Evolutionary conservation across 37 sponge, comb jelly and placozoan species (phyloP), one percentile per base, ranked within the genome.

Genomic region (Corticium candelabrum): DNA sequence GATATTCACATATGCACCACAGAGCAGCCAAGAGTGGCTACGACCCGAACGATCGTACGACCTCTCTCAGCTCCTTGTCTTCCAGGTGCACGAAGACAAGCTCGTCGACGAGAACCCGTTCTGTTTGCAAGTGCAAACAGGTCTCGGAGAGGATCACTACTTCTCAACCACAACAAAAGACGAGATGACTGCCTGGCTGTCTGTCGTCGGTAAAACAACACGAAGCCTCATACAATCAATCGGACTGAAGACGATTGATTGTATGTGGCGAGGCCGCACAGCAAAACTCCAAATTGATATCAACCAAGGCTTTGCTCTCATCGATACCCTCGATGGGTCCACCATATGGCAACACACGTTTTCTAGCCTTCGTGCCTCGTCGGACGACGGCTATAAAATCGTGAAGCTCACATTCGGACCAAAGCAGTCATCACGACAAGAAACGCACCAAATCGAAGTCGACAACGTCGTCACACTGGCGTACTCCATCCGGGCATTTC

Each of bases 21-120:
- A 21, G 15, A 50, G 21, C 11, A 50, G 15, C 15, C 11, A 21
- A 11, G 62, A 50, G 21, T 50, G 62, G 62, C 11, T 21, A 21
- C 62, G 62, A 11, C 62, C 62, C 62, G 62, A 50, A 50, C 11
- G 21, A 50, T 50, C 62, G 62, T 50, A 50, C 62, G 62, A 50
- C 21, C 62, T 50, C 62, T 11, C 62, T 50, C 62, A 50, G 21
- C 62, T 50, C 15, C 62, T 50, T 21, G 62, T 50, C 62, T 50
- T 50, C 62, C 15, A 11, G 15, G 62, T 50, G 62, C 62, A 21
- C 11, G 62, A 50, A 21, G 62, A 50, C 21, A 11, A 21, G 11
- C 62, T 50, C 62, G 62, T 21, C 62, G 62, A 50, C 62, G 62
- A 50, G 11, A 11, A 21, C 11, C 62, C 62, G 62, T 50, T 50